These are phyloP conservation scores for Gadopsis bispinosus DNA, from an alignment of 2,797 vertebrate species.

Conservation along the genomic window DNA sequence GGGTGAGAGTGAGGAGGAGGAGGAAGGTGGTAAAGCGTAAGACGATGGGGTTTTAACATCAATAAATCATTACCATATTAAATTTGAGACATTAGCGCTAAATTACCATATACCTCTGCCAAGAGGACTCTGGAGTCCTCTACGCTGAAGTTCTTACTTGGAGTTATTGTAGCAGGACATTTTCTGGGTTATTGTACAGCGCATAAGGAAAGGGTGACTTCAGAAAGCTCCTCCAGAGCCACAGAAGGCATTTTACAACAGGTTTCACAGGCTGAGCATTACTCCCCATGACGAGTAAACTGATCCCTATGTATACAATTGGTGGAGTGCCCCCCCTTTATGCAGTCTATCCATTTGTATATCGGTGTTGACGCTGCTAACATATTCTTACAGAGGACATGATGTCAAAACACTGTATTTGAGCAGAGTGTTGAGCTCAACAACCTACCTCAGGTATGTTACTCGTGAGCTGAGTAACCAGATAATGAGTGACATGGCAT, in stretches of 20 bases:
- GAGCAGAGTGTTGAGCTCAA: no score
- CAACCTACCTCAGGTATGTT: no score
- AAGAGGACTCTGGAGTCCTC: background rate
- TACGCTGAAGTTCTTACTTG: background rate
- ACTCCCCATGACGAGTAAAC: no score
- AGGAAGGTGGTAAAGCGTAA: conserved; percentile 8
- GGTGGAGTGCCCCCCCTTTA: no score
- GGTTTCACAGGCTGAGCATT: no score
- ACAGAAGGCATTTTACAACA: background rate
- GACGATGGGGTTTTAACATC: conserved; percentile 27
- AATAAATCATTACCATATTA: conserved; percentile 34
- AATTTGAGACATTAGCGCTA: conserved; percentile 23
- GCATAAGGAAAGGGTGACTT: background rate
- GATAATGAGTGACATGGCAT: no score
- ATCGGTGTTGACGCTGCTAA: no score
- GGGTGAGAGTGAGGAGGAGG: background rate
- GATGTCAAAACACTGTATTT: no score
- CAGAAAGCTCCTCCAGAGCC: background rate
- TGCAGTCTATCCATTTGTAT: no score
- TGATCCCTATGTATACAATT: no score
- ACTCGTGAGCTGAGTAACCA: no score
- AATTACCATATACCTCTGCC: conserved; percentile 1
- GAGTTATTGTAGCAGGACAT: background rate
- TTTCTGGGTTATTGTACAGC: background rate
- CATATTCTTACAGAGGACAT: no score